phyloP scores from a whole-genome alignment of 2,797 vertebrate genomes.

The Periparus ater region DNA sequence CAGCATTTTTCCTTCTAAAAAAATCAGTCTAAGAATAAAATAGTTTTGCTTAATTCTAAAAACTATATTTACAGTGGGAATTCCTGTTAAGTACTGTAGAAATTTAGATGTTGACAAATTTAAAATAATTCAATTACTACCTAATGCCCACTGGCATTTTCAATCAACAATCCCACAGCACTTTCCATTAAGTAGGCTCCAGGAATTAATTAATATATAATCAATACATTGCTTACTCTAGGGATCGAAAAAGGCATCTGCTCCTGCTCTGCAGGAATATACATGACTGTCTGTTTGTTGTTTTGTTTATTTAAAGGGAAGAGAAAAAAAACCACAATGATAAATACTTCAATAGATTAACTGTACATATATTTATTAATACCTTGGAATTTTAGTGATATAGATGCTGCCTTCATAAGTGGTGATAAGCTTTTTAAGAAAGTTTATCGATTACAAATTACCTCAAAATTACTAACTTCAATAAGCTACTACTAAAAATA shows the following conservation, averaged over 20 bases:
- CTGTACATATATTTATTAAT: neutral
- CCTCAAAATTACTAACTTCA: neutral
- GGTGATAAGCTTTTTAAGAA: neutral
- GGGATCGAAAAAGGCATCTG: neutral
- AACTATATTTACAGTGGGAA: neutral
- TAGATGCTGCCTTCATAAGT: neutral
- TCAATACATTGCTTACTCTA: conserved; percentile 22
- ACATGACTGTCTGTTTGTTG: neutral
- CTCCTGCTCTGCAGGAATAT: neutral
- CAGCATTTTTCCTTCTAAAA: neutral
- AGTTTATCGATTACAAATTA: neutral
- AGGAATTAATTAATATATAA: conserved; percentile 42
- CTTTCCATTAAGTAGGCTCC: conserved; percentile 10
- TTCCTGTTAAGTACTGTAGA: neutral
- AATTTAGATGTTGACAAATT: conserved; percentile 5
- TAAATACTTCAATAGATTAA: neutral
- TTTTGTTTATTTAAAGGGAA: neutral
- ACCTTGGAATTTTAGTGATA: neutral
- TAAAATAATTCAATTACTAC: conserved; percentile 23
- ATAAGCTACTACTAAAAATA: neutral
- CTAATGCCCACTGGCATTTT: conserved; percentile 20
- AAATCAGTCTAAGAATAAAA: neutral
- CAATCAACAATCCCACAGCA: neutral
- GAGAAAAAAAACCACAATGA: neutral
- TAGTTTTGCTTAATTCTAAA: neutral